Percentiles rank a stretch among this genome's conserved stretches.
Conservation (phyloP, 1,140 invertebrate genomes). For the Aphelinus atriplicis region DNA sequence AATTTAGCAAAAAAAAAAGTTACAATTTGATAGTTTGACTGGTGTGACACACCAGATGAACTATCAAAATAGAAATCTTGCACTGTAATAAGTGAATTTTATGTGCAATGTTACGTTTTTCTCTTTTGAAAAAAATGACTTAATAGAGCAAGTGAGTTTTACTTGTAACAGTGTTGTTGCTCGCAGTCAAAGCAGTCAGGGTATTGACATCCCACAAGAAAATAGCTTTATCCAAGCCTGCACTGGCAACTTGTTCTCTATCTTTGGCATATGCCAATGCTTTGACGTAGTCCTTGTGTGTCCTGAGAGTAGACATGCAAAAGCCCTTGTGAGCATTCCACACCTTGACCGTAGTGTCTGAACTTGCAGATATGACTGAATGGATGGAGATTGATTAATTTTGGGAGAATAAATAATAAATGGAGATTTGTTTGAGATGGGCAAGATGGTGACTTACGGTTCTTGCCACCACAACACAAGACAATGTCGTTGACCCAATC, state of each 20-base stretch:
- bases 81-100: too few relatives aligned
- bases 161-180: slow-evolving; percentile 99
- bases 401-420: background rate
- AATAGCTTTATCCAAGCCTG: slow-evolving; percentile 95
- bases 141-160: slow-evolving; percentile 50
- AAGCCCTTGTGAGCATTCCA: slow-evolving; percentile 99
- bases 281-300: slow-evolving; percentile 99
- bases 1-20: slow-evolving; percentile 48
- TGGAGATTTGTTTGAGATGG: too few relatives aligned
- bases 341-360: slow-evolving; percentile 99
- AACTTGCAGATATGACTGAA: slow-evolving; percentile 97
- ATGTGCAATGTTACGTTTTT: too few relatives aligned
- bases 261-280: slow-evolving; percentile 98
- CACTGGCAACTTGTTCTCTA: slow-evolving; percentile 96
- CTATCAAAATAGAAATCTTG: too few relatives aligned
- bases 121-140: too few relatives aligned
- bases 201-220: slow-evolving; percentile 99
- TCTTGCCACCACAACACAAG: slow-evolving; percentile 94
- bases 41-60: too few relatives aligned
- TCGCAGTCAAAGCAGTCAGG: slow-evolving; percentile 94
- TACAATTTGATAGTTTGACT: too few relatives aligned
- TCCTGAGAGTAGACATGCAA: slow-evolving; percentile 96
- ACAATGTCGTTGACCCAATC: slow-evolving; percentile 99
- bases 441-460: slow-evolving; percentile 70
- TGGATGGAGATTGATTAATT: slow-evolving; percentile 32